Evolutionary conservation across 1,140 invertebrate genomes (phyloP), one percentile per base, ranked within the genome.

Genomic region (Papilio glaucus): DNA sequence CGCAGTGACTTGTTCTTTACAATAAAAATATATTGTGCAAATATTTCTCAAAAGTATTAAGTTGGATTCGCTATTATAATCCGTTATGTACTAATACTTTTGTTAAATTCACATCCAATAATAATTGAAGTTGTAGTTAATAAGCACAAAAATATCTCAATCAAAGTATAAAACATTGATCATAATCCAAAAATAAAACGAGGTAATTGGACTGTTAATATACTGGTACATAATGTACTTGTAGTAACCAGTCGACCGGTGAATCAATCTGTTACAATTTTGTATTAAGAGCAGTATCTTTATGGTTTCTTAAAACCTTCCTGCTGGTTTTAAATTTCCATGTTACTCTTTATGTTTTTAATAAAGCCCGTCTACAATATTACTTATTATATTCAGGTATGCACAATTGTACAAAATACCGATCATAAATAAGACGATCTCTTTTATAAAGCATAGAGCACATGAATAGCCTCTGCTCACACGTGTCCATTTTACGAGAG

Each of bases 401-500:
- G 29, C 29, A 6, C 18, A 53, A n/a, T 24, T 53, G 18, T 53
- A 53, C 49, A 24, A 53, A 21, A 53, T 53, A 33, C 15, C 33
- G 33, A 15, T 37, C 60, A 63, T 63, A 63, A 63, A 63, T 63
- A 63, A 24, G 49, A 18, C 49, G 49, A 21, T 53, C 49, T 33
- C 29, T 6, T 53, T 53, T 15, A 53, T 53, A 62, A 29, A n/a
- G 13, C 13, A 37, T 8, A 62, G 12, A 38, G 73, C 26, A 62
- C 62, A 71, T 72, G 39, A 75, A 77, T 78, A 81, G 79, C 71
- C 77, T 73, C 74, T 15, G n/a, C 61, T 75, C 72, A 72, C 71
- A 72, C 73, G 70, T 76, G 78, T 82, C 73, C 80, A 73, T 78
- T 83, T 81, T 81, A 83, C 72, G 79, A 76, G 79, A 79, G 81